Conservation (phyloP, 2,888 invertebrate species). For the Xylocampa areola region DNA sequence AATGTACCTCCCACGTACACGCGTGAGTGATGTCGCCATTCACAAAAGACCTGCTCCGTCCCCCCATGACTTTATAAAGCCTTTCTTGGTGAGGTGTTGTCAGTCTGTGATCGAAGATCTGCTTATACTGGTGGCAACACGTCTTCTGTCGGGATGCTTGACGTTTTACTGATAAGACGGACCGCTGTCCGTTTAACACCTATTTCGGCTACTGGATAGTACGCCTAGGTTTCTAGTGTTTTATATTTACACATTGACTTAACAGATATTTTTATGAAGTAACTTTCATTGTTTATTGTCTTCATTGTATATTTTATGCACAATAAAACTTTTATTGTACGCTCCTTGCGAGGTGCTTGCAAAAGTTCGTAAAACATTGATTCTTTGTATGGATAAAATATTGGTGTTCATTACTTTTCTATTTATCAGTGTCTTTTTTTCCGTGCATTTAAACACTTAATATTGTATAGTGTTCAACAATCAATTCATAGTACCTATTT, state of each 20-base stretch:
- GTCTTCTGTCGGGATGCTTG: conserved; percentile 71
- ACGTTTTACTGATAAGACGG: conserved; percentile 77
- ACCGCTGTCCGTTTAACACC: conserved; percentile 80
- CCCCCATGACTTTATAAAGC: conserved; percentile 50
- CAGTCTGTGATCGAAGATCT: conserved; percentile 61
- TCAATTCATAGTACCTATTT: too few species aligned
- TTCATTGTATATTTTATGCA: conserved; percentile 55
- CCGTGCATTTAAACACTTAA: neutral
- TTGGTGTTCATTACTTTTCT: conserved; percentile 17
- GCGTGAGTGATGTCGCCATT: conserved; percentile 76
- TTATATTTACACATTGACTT: conserved; percentile 37
- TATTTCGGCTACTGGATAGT: conserved; percentile 78
- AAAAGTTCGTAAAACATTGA: conserved; percentile 47
- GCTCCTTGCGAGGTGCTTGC: conserved; percentile 36
- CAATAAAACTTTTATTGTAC: conserved; percentile 56
- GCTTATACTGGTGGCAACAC: conserved; percentile 64
- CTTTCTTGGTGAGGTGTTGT: conserved; percentile 40
- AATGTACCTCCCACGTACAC: conserved; percentile 85
- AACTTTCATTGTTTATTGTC: conserved; percentile 48
- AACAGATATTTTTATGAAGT: conserved; percentile 45
- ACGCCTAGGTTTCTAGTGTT: conserved; percentile 62
- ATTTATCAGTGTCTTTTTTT: neutral
- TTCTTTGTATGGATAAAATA: conserved; percentile 37
- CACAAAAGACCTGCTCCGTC: conserved; percentile 65
- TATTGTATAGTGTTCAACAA: too few species aligned